Conservation (phyloP, 2,113 vertebrate species). For the Callipepla squamata region DNA sequence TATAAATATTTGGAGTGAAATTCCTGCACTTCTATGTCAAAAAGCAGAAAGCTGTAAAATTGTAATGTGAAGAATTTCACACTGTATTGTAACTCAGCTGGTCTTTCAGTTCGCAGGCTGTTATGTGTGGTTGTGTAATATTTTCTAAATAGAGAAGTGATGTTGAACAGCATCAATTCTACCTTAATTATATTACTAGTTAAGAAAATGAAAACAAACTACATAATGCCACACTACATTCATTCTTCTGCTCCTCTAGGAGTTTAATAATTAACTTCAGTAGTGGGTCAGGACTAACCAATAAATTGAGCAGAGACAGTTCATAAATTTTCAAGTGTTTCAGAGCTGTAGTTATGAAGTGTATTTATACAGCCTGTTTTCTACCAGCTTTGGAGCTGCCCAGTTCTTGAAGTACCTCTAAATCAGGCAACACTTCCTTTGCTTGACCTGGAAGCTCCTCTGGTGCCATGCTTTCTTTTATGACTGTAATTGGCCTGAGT, state of each 20-base stretch:
- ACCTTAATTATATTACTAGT: neutral
- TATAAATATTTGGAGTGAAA: slow-evolving; percentile 52
- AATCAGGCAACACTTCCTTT: neutral
- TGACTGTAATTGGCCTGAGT: neutral
- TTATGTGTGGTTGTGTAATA: neutral
- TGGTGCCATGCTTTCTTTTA: neutral
- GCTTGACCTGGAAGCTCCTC: neutral
- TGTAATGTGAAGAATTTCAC: neutral
- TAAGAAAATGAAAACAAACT: slow-evolving; percentile 7
- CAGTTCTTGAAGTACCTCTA: neutral
- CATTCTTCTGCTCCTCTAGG: neutral
- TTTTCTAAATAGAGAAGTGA: neutral
- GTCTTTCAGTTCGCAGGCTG: neutral
- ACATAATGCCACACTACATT: neutral
- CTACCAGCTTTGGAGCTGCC: neutral
- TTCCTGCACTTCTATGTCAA: slow-evolving; percentile 35
- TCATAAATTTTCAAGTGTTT: neutral
- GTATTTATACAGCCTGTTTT: neutral
- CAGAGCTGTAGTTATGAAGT: neutral
- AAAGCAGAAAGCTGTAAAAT: slow-evolving; percentile 4
- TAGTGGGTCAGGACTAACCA: neutral
- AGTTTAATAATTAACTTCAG: neutral
- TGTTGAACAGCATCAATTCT: neutral
- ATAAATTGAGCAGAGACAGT: neutral
- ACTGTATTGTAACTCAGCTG: neutral